Conservation (phyloP, 2,888 invertebrate genomes). For the Tetropium fuscum region DNA sequence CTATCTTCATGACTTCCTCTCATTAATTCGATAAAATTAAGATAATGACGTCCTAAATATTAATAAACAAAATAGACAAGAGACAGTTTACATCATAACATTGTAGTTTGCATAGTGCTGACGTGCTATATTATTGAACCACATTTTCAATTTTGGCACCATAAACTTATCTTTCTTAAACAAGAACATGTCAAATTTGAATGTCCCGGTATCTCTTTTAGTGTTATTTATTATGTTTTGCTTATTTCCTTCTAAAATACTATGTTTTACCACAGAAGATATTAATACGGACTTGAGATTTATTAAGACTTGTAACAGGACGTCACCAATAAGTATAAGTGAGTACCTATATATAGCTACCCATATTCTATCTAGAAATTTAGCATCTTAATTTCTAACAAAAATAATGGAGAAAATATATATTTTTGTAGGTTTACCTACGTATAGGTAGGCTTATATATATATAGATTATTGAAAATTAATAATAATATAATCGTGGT, state of each 20-base stretch:
- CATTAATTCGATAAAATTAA: slow-evolving; percentile 8
- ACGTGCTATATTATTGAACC: not conserved
- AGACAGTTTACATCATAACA: slow-evolving; percentile 1
- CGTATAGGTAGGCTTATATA: too few species aligned
- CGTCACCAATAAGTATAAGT: slow-evolving; percentile 60
- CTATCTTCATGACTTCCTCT: slow-evolving; percentile 5
- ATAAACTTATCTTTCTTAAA: not conserved
- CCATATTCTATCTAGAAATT: not conserved
- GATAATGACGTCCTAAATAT: slow-evolving; percentile 21
- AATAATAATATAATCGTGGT: too few species aligned
- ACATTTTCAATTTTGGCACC: not conserved
- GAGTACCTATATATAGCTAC: slow-evolving; percentile 40
- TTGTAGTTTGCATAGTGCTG: not conserved
- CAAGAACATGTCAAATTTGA: not conserved
- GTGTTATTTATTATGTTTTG: not conserved
- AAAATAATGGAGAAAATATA: not conserved
- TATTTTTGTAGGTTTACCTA: too few species aligned
- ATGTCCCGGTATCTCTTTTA: not conserved
- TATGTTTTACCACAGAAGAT: slow-evolving; percentile 45
- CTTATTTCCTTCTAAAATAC: not conserved
- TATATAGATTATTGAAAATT: too few species aligned
- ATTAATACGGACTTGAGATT: slow-evolving; percentile 56
- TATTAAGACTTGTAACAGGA: slow-evolving; percentile 59
- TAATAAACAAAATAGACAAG: slow-evolving; percentile 9
- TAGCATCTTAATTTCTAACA: not conserved